These are phyloP conservation scores for honey bee (Apis mellifera) DNA, from an alignment of 1,140 invertebrate species.

Conservation along the genomic window DNA sequence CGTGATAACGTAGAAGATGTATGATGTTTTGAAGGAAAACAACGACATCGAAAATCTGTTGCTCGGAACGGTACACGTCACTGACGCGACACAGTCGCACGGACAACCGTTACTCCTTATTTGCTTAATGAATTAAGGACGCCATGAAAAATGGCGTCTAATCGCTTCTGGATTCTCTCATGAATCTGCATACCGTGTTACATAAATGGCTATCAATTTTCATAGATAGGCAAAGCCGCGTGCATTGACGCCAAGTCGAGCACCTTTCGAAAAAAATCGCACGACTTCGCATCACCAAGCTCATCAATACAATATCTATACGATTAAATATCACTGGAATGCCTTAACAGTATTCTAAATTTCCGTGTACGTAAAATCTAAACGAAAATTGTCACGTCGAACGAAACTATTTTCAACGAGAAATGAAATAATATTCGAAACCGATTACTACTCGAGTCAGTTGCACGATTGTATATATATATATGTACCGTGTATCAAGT, in stretches of 20 bases:
- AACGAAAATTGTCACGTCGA: no score
- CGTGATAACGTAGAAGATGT: not conserved
- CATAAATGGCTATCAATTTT: slow-evolving; percentile 43
- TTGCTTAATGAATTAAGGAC: slow-evolving; percentile 48
- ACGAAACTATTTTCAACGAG: not conserved
- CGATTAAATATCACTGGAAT: not conserved
- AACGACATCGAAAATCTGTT: slow-evolving; percentile 42
- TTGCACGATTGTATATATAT: not conserved
- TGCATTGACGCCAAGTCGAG: not conserved
- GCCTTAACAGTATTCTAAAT: no score
- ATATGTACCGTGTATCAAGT: not conserved
- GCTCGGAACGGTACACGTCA: slow-evolving; percentile 21
- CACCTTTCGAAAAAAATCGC: not conserved
- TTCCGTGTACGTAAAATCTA: no score
- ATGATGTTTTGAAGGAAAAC: slow-evolving; percentile 13
- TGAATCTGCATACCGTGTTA: slow-evolving; percentile 31
- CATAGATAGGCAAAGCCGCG: slow-evolving; percentile 18
- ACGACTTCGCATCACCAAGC: not conserved
- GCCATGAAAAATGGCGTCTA: slow-evolving; percentile 48
- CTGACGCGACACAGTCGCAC: not conserved
- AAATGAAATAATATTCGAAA: not conserved
- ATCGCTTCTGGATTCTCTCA: slow-evolving; percentile 36
- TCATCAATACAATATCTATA: not conserved
- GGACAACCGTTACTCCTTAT: slow-evolving; percentile 38
- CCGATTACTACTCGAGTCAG: not conserved